Evolutionary conservation across 2,888 invertebrate genomes (phyloP).

Genomic region (Maniola hyperantus): DNA sequence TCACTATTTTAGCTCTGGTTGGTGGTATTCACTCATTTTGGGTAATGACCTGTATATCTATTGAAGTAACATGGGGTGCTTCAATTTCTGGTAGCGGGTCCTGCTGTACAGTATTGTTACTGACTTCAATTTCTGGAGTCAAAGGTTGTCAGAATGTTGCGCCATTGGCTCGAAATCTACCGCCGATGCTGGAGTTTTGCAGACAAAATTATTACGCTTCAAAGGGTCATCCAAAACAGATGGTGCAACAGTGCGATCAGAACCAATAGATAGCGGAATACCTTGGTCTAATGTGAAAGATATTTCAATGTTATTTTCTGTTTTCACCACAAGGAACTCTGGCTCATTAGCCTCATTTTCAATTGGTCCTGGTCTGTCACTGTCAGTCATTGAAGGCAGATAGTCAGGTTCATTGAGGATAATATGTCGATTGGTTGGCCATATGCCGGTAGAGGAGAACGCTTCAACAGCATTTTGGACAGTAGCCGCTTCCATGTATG

Average conservation of each 20-base stretch:
- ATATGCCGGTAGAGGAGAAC: neutral
- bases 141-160: neutral
- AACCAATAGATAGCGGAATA: neutral
- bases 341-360: neutral
- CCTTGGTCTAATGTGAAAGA: neutral
- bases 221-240: neutral
- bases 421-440: neutral
- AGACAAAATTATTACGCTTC: neutral
- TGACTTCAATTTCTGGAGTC: too few species aligned
- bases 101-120: too few species aligned
- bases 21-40: too few species aligned
- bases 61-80: too few species aligned
- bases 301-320: slow-evolving; percentile 1
- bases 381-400: neutral
- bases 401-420: neutral
- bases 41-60: too few species aligned
- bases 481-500: neutral
- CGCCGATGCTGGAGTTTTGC: neutral
- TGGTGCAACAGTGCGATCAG: neutral
- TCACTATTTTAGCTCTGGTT: too few species aligned
- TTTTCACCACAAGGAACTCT: neutral
- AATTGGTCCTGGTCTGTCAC: neutral
- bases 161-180: neutral
- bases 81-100: too few species aligned
- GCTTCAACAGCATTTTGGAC: neutral